These are phyloP conservation scores for Trinectes maculatus DNA, from an alignment of 2,113 vertebrate species.

Conservation along the genomic window DNA sequence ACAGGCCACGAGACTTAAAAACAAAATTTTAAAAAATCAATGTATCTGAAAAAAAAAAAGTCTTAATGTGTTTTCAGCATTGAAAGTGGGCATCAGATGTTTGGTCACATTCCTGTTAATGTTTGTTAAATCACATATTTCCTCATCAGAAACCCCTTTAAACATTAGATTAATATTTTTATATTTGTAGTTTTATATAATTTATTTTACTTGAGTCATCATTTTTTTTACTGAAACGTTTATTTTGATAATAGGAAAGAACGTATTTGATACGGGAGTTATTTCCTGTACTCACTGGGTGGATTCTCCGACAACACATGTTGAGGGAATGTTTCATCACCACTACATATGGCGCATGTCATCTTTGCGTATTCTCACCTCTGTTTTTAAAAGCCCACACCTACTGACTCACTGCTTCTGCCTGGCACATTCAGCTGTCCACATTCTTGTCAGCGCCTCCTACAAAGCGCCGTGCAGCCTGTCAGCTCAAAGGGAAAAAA, in stretches of 20 bases:
- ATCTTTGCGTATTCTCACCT: conserved; percentile 73
- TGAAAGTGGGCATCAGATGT: no score
- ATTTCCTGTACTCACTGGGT: neutral
- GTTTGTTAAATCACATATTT: no score
- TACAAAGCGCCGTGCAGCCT: conserved; percentile 71
- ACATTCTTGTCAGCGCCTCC: conserved; percentile 78
- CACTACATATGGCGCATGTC: conserved; percentile 67
- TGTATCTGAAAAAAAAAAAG: no score
- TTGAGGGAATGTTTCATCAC: conserved; percentile 43
- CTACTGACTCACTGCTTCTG: conserved; percentile 78
- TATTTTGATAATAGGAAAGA: no score
- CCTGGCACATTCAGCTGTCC: conserved; percentile 78
- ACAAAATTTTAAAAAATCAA: no score
- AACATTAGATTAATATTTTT: neutral
- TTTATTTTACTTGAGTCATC: no score
- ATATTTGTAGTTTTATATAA: no score
- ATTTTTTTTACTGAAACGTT: neutral
- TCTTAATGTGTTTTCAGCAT: no score
- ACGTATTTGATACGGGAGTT: no score
- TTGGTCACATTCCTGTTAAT: no score
- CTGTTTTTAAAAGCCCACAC: conserved; percentile 77
- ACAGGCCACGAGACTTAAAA: no score
- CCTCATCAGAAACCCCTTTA: neutral
- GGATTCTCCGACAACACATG: conserved; percentile 33
- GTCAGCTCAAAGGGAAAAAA: conserved; percentile 55